These are phyloP conservation scores for Odontesthes bonariensis DNA, from an alignment of 2,113 vertebrate species.

Conservation along the genomic window DNA sequence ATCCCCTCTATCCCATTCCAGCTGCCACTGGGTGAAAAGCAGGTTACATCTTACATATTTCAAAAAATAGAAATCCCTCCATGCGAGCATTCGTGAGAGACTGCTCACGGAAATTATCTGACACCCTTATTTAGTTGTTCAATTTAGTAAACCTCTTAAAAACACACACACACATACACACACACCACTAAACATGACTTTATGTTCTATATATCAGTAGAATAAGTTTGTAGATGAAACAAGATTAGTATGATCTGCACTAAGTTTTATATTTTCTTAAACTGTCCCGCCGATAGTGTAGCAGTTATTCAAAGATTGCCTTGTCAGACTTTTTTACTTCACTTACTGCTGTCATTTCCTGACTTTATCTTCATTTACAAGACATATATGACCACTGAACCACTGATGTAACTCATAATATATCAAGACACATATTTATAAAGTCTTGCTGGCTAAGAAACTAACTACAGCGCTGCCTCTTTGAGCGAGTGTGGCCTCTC, in stretches of 20 bases:
- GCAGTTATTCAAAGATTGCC: not conserved
- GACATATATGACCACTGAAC: slow-evolving; percentile 12
- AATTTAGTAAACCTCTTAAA: slow-evolving; percentile 33
- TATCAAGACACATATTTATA: slow-evolving; percentile 20
- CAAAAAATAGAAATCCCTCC: not conserved
- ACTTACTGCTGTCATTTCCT: not conserved
- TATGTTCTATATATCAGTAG: slow-evolving; percentile 2
- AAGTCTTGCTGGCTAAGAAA: not conserved
- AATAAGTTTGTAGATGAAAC: slow-evolving; percentile 1
- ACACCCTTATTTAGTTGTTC: slow-evolving; percentile 19
- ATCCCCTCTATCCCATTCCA: too few relatives aligned
- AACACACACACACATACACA: too few relatives aligned
- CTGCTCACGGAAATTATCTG: slow-evolving; percentile 4
- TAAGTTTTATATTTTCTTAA: not conserved
- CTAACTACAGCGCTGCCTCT: slow-evolving; percentile 1
- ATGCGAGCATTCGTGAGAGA: not conserved
- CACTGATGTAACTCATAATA: slow-evolving; percentile 31
- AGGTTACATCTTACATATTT: not conserved
- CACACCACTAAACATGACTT: slow-evolving; percentile 7
- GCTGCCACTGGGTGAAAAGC: too few relatives aligned
- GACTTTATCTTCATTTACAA: slow-evolving; percentile 13
- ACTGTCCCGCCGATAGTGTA: not conserved
- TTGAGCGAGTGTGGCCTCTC: slow-evolving; percentile 16
- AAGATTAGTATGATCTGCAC: not conserved
- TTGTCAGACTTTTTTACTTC: not conserved